phyloP scores from a whole-genome alignment of 2,888 invertebrate species.

The Eupithecia vulgata region DNA sequence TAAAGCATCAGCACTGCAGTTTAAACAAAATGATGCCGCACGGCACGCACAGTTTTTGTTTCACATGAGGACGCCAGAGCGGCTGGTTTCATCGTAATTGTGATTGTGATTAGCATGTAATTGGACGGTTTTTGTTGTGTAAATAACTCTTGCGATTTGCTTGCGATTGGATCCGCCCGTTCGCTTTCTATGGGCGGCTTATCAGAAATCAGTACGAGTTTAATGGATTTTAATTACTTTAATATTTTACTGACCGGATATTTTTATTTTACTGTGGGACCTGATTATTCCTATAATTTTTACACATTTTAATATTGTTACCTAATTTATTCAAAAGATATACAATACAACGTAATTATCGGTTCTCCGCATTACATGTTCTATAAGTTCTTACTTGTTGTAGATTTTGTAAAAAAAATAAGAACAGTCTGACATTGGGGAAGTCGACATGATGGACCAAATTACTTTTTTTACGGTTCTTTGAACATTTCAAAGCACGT shows the following conservation, averaged over 20 bases:
- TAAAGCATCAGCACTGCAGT: slow-evolving; percentile 10
- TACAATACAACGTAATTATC: background rate
- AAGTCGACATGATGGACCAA: background rate
- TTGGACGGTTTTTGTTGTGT: slow-evolving; percentile 59
- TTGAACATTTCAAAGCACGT: background rate
- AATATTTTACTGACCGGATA: background rate
- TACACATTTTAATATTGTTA: background rate
- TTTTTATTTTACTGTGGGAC: background rate
- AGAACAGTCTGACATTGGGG: background rate
- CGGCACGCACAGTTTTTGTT: slow-evolving; percentile 32
- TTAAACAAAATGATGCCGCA: slow-evolving; percentile 17
- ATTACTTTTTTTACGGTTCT: background rate
- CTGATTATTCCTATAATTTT: background rate
- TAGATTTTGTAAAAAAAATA: background rate
- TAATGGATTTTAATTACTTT: background rate
- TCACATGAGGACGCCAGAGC: slow-evolving; percentile 23
- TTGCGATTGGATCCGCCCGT: slow-evolving; percentile 53
- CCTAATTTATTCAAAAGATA: background rate
- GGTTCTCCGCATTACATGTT: background rate
- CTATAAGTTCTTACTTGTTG: background rate
- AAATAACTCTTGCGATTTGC: slow-evolving; percentile 56
- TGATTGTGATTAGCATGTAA: slow-evolving; percentile 75
- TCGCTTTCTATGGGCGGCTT: slow-evolving; percentile 43
- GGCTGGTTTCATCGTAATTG: slow-evolving; percentile 60
- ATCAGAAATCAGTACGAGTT: slow-evolving; percentile 18